Evolutionary conservation across 2,888 invertebrate genomes (phyloP).

Genomic region (Ormyrus rosae): DNA sequence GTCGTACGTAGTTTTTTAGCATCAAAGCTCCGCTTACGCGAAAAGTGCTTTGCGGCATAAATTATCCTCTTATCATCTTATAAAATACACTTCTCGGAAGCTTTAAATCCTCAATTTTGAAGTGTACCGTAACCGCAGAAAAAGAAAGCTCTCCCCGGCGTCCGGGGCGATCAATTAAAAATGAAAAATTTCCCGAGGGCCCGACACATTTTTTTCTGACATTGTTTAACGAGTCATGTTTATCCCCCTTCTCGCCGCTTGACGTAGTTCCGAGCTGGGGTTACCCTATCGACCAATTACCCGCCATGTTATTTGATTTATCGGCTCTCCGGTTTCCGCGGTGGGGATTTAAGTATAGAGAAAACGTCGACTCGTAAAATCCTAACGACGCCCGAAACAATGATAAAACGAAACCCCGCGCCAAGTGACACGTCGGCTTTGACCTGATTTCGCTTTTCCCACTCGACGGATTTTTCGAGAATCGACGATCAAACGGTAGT

Average conservation of each 20-base stretch:
- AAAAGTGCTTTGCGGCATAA: too few relatives aligned
- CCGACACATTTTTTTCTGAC: slow-evolving; percentile 19
- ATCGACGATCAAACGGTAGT: too few relatives aligned
- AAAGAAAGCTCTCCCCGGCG: neutral
- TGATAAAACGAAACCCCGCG: slow-evolving; percentile 47
- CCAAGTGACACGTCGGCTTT: slow-evolving; percentile 10
- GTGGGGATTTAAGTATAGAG: neutral
- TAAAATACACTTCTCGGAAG: too few relatives aligned
- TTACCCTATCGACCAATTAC: slow-evolving; percentile 63
- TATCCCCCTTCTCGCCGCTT: slow-evolving; percentile 58
- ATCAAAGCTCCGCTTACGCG: neutral
- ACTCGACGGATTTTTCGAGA: too few relatives aligned
- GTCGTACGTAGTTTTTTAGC: neutral
- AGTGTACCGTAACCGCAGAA: neutral
- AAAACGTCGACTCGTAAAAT: slow-evolving; percentile 44
- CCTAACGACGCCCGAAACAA: slow-evolving; percentile 48
- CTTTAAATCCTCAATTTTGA: too few relatives aligned
- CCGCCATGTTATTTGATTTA: slow-evolving; percentile 61
- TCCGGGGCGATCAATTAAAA: slow-evolving; percentile 29
- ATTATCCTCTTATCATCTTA: too few relatives aligned
- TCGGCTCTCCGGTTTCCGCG: slow-evolving; percentile 56
- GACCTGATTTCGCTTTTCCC: too few relatives aligned
- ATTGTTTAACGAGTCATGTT: slow-evolving; percentile 55
- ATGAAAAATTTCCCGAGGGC: slow-evolving; percentile 29
- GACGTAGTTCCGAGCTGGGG: slow-evolving; percentile 56